Conservation (phyloP, 2,113 vertebrate genomes). For the Oriolus oriolus region DNA sequence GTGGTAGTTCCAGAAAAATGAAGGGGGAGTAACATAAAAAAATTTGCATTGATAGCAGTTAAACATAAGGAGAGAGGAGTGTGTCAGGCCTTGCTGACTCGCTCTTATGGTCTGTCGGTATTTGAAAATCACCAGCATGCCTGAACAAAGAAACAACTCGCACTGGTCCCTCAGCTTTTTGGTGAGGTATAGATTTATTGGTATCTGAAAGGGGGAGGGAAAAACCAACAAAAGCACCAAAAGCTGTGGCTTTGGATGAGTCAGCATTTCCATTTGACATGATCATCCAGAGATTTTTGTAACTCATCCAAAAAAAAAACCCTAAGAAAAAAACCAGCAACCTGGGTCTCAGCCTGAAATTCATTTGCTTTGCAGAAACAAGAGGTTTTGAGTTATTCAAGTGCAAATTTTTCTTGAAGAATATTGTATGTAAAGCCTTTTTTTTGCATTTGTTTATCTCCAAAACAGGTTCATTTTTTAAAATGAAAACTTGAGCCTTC, state of each 20-base stretch:
- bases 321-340: background rate
- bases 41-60: background rate
- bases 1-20: background rate
- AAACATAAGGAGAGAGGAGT: background rate
- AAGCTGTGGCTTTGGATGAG: slow-evolving; percentile 37
- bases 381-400: slow-evolving; percentile 65
- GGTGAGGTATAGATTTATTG: slow-evolving; percentile 18
- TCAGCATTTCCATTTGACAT: slow-evolving; percentile 42
- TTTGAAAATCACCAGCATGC: background rate
- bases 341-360: slow-evolving; percentile 43
- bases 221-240: background rate
- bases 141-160: slow-evolving; percentile 2
- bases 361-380: slow-evolving; percentile 47
- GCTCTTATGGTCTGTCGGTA: background rate
- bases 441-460: slow-evolving; percentile 71
- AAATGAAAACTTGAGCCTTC: slow-evolving; percentile 52
- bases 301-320: slow-evolving; percentile 34
- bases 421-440: slow-evolving; percentile 54
- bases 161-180: slow-evolving; percentile 34
- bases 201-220: background rate
- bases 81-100: background rate
- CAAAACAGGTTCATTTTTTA: slow-evolving; percentile 69
- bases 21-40: background rate
- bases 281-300: slow-evolving; percentile 16
- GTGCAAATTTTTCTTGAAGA: slow-evolving; percentile 69